Percentiles rank a stretch among this genome's conserved stretches.
Evolutionary conservation across 2,113 vertebrate species (phyloP).

Genomic region (Pagrus major): DNA sequence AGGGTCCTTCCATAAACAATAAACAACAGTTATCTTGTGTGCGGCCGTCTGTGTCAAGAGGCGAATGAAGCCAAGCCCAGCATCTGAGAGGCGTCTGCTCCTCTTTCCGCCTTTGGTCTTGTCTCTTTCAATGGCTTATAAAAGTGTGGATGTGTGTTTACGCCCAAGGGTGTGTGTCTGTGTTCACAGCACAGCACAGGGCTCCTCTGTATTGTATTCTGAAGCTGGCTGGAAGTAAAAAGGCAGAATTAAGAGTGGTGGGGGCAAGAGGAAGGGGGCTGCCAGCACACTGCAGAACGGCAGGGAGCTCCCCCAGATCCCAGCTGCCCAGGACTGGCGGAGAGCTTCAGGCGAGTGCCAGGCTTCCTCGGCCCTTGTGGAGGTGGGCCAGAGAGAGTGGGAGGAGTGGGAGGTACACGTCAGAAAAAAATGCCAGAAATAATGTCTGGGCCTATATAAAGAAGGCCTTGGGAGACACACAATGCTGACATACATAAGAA

Average conservation of each 20-base stretch:
- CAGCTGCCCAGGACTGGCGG: conserved; percentile 84
- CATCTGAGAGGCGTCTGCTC: conserved; percentile 79
- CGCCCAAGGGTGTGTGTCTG: conserved; percentile 60
- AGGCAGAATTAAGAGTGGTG: conserved; percentile 76
- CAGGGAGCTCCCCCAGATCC: conserved; percentile 83
- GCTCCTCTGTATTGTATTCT: conserved; percentile 80
- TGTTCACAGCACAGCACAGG: conserved; percentile 74
- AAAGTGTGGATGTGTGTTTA: conserved; percentile 76
- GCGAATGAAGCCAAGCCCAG: conserved; percentile 71
- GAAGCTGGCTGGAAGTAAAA: conserved; percentile 80
- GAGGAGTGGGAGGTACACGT: conserved; percentile 57
- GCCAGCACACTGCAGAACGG: conserved; percentile 78
- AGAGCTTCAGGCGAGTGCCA: conserved; percentile 80
- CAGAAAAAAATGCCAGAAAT: conserved; percentile 69
- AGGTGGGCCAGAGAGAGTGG: conserved; percentile 71
- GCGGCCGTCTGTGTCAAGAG: conserved; percentile 77
- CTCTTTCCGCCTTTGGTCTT: conserved; percentile 76
- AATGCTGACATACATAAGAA: conserved; percentile 71
- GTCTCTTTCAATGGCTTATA: conserved; percentile 73
- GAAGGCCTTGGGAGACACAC: conserved; percentile 54
- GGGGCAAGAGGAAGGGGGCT: conserved; percentile 66
- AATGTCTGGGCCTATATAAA: conserved; percentile 79
- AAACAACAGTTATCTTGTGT: conserved; percentile 83
- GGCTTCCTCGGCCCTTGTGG: conserved; percentile 79
- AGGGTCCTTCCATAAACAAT: conserved; percentile 80